phyloP scores from a whole-genome alignment of 2,113 vertebrate genomes.

The Chionis minor region DNA sequence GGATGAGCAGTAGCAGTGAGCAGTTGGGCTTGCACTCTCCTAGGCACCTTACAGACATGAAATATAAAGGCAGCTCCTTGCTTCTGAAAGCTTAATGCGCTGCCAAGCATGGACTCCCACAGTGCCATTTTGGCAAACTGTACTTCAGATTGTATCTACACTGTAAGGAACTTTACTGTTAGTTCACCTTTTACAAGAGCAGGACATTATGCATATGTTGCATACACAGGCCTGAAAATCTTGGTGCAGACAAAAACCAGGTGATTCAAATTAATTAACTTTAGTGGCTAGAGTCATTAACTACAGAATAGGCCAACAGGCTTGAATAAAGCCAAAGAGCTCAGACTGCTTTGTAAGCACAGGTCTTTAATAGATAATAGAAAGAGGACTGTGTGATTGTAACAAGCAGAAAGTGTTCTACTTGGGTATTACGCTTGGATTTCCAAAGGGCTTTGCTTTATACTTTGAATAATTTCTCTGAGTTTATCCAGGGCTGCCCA shows the following conservation, averaged over 20 bases:
- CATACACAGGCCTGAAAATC: neutral
- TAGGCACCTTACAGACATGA: neutral
- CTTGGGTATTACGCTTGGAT: neutral
- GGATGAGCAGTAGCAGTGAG: neutral
- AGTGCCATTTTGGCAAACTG: neutral
- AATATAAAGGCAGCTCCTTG: neutral
- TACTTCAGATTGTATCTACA: neutral
- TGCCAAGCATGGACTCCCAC: neutral
- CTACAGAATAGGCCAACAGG: neutral
- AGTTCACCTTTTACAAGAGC: neutral
- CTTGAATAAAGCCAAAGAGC: neutral
- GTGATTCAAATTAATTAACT: neutral
- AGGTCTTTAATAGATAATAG: neutral
- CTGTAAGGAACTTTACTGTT: neutral
- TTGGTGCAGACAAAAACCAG: neutral
- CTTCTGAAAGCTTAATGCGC: neutral
- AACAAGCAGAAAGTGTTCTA: neutral
- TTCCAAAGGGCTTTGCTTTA: neutral
- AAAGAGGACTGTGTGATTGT: neutral
- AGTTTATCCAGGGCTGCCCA: neutral
- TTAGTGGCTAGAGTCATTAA: neutral
- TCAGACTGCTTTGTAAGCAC: neutral
- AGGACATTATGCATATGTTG: neutral
- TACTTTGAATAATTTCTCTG: neutral
- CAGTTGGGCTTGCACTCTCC: fast-evolving